phyloP scores from a whole-genome alignment of 2,888 invertebrate genomes.

The Cecidostiba fungosa region DNA sequence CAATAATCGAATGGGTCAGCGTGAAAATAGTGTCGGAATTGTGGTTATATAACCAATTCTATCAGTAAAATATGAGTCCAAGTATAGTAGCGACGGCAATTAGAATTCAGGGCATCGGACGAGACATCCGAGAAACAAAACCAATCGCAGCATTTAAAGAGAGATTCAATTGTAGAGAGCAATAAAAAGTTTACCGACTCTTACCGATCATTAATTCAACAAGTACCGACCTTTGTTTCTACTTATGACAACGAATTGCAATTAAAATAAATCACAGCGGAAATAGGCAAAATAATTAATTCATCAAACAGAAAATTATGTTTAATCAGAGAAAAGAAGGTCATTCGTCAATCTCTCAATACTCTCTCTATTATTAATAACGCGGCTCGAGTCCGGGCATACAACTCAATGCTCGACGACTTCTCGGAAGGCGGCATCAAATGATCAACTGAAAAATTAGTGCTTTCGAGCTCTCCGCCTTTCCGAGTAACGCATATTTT shows the following conservation, averaged over 20 bases:
- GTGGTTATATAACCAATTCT: too few relatives aligned
- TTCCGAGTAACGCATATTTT: constrained; percentile 49
- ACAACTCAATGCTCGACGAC: neutral
- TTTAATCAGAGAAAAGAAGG: constrained; percentile 37
- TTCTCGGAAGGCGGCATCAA: constrained; percentile 38
- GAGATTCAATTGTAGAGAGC: too few relatives aligned
- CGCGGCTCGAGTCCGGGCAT: neutral
- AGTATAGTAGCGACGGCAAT: too few relatives aligned
- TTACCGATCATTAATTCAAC: neutral
- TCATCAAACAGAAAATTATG: constrained; percentile 34
- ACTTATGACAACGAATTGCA: neutral
- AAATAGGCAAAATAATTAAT: constrained; percentile 18
- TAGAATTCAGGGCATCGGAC: too few relatives aligned
- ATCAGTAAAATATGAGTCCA: too few relatives aligned
- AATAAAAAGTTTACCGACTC: too few relatives aligned
- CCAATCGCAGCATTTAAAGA: too few relatives aligned
- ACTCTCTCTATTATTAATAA: neutral
- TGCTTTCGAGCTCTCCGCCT: neutral
- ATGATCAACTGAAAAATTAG: constrained; percentile 30
- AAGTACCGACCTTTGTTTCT: neutral
- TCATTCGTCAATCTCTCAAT: constrained; percentile 41
- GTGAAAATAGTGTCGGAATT: too few relatives aligned
- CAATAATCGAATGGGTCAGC: too few relatives aligned
- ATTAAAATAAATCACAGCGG: constrained; percentile 31
- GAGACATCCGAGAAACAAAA: too few relatives aligned